Evolutionary conservation across 2,888 invertebrate species (phyloP).

Genomic region (Nesidiocoris tenuis): DNA sequence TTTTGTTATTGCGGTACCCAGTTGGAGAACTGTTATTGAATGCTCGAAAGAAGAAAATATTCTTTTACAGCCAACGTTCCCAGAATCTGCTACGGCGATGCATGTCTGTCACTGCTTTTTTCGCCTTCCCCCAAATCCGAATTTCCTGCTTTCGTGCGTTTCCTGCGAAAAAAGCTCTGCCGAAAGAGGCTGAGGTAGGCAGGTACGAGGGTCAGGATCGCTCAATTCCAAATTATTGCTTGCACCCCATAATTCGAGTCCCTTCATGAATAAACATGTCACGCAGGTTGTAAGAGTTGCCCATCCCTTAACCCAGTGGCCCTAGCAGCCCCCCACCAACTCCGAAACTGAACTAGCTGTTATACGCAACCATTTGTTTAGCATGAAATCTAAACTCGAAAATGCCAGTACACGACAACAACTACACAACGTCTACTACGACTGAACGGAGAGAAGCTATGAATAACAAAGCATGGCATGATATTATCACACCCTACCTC

Average conservation of each 20-base stretch:
- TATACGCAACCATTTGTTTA: constrained; percentile 35
- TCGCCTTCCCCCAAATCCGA: no score
- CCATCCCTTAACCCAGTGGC: constrained; percentile 9
- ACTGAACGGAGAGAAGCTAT: constrained; percentile 9
- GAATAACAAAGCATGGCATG: constrained; percentile 38
- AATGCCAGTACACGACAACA: constrained; percentile 7
- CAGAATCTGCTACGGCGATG: no score
- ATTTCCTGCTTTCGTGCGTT: no score
- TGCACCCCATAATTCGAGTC: constrained; percentile 27
- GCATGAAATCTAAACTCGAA: constrained; percentile 41
- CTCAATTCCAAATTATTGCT: constrained; percentile 40
- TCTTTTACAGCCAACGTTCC: no score
- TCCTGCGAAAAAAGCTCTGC: no score
- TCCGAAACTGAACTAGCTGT: constrained; percentile 30
- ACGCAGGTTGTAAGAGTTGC: constrained; percentile 40
- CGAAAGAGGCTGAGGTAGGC: no score
- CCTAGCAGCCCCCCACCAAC: background rate
- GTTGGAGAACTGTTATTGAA: no score
- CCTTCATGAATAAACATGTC: constrained; percentile 38
- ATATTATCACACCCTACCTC: constrained; percentile 31
- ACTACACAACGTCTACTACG: background rate
- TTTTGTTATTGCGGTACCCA: no score
- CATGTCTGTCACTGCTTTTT: no score
- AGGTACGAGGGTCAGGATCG: constrained; percentile 14
- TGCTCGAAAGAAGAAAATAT: no score